Conservation (phyloP, 1,140 invertebrate genomes). For the Sogatella furcifera region DNA sequence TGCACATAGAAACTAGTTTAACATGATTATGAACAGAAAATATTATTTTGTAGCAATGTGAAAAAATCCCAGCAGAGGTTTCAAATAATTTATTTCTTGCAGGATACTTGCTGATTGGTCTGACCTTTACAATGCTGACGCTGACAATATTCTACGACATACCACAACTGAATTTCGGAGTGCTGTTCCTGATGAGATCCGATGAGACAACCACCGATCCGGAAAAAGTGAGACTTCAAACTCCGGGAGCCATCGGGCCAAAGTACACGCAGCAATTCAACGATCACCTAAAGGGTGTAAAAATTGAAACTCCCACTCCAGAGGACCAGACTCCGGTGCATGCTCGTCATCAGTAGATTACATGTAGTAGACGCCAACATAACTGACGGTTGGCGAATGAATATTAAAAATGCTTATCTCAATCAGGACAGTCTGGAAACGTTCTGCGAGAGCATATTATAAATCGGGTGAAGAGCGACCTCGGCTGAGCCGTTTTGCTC, state of each 20-base stretch:
- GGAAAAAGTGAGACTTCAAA: constrained; percentile 47
- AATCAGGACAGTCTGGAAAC: too few species aligned
- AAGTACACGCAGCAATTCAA: constrained; percentile 32
- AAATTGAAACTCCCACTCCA: constrained; percentile 49
- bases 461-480: too few species aligned
- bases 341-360: constrained; percentile 31
- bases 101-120: constrained; percentile 66
- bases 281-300: constrained; percentile 35
- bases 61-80: too few species aligned
- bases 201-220: constrained; percentile 44
- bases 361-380: too few species aligned
- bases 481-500: too few species aligned
- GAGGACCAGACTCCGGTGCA: constrained; percentile 51
- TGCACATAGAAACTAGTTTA: too few species aligned
- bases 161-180: constrained; percentile 71
- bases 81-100: constrained; percentile 27
- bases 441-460: too few species aligned
- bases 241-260: constrained; percentile 30
- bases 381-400: too few species aligned
- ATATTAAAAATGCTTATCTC: too few species aligned
- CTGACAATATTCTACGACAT: constrained; percentile 78
- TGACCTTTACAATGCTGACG: constrained; percentile 73
- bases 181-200: constrained; percentile 58
- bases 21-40: too few species aligned
- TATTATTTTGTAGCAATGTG: too few species aligned